These are phyloP conservation scores for rabbit (Oryctolagus cuniculus) DNA, from an alignment of 2,113 vertebrate genomes.

Conservation along the genomic window DNA sequence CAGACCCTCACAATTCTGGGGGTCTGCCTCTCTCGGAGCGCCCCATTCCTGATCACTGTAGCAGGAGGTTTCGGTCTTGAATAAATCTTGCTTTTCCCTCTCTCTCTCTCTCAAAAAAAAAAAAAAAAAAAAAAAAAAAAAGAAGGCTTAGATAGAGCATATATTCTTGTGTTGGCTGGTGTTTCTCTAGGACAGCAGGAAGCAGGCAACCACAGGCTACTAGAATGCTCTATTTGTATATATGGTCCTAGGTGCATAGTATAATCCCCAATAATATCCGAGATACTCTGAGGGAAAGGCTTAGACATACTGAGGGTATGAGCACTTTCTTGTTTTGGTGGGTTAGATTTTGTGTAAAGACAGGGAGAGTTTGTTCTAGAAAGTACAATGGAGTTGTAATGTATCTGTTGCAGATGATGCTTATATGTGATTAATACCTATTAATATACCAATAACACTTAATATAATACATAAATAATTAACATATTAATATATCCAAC, in stretches of 20 bases:
- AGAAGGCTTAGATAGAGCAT: not conserved
- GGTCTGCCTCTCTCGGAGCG: too few species aligned
- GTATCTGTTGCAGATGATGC: not conserved
- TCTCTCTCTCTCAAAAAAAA: too few species aligned
- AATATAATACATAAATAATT: too few species aligned
- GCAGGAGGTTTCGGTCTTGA: too few species aligned
- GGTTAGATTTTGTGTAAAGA: not conserved
- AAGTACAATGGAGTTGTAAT: not conserved
- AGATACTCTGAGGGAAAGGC: not conserved
- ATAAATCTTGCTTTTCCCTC: too few species aligned
- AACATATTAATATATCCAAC: too few species aligned
- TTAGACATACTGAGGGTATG: not conserved
- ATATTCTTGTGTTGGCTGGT: not conserved
- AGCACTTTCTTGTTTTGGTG: not conserved
- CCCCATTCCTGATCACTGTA: too few species aligned
- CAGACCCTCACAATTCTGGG: too few species aligned
- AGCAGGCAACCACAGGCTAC: not conserved
- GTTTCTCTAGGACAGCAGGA: not conserved
- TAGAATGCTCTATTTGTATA: not conserved
- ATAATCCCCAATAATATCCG: not conserved
- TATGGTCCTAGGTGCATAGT: not conserved
- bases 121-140: too few species aligned
- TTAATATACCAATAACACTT: too few species aligned
- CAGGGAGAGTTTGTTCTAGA: not conserved
- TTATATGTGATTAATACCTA: not conserved